Conservation (phyloP, 2,797 vertebrate species). For the Melanotaenia parkinsoni region DNA sequence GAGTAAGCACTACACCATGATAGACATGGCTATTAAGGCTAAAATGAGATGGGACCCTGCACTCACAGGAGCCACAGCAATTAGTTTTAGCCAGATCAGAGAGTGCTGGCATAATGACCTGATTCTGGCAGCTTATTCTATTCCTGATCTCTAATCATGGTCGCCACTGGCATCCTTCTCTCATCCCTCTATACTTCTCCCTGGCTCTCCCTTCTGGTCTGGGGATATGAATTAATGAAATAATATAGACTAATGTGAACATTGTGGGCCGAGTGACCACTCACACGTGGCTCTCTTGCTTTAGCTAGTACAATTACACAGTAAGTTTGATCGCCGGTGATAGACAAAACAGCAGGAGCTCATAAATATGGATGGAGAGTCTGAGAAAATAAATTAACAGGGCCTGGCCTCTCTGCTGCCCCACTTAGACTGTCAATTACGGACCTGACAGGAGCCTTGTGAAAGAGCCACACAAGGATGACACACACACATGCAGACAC, state of each 20-base stretch:
- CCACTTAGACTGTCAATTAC: slow-evolving; percentile 95
- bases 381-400: slow-evolving; percentile 97
- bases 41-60: slow-evolving; percentile 60
- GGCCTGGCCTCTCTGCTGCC: slow-evolving; percentile 92
- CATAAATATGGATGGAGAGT: slow-evolving; percentile 95
- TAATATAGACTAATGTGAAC: slow-evolving; percentile 77
- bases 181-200: slow-evolving; percentile 42
- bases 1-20: slow-evolving; percentile 53
- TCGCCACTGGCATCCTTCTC: slow-evolving; percentile 51
- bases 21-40: slow-evolving; percentile 62
- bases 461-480: slow-evolving; percentile 86
- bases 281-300: slow-evolving; percentile 81
- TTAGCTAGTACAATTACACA: slow-evolving; percentile 88
- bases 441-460: slow-evolving; percentile 89
- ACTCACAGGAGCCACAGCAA: slow-evolving; percentile 68
- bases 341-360: slow-evolving; percentile 97
- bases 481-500: slow-evolving; percentile 40
- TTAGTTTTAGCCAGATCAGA: slow-evolving; percentile 75
- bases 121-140: slow-evolving; percentile 70
- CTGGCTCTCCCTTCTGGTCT: slow-evolving; percentile 27
- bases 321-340: slow-evolving; percentile 92
- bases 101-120: slow-evolving; percentile 73
- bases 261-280: slow-evolving; percentile 76
- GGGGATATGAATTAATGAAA: slow-evolving; percentile 77
- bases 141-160: slow-evolving; percentile 66